These are phyloP conservation scores for Brachionus asplanchnoidis DNA, from an alignment of 1,140 invertebrate genomes.

Conservation along the genomic window DNA sequence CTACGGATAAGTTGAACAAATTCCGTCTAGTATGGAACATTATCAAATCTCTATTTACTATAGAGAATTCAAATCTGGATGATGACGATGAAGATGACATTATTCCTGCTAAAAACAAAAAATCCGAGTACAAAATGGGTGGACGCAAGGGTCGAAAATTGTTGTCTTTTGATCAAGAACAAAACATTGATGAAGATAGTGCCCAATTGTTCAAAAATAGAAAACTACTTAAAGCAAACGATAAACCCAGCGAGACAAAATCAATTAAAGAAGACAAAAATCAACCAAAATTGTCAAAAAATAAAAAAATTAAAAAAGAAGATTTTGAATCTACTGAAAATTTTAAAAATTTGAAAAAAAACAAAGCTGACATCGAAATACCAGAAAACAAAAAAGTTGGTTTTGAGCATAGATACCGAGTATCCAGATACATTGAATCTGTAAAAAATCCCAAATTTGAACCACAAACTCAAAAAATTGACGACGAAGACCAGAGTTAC, in stretches of 20 bases:
- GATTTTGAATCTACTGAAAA: neutral
- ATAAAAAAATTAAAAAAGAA: slow-evolving; percentile 11
- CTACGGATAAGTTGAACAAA: slow-evolving; percentile 5
- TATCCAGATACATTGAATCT: neutral
- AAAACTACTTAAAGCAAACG: neutral
- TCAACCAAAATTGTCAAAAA: neutral
- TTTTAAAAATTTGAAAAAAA: neutral
- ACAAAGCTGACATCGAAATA: neutral
- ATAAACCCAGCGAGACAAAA: neutral
- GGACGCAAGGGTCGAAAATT: slow-evolving; percentile 46
- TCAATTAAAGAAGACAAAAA: neutral
- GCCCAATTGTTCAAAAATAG: neutral
- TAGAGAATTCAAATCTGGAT: neutral
- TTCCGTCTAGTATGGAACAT: slow-evolving; percentile 10
- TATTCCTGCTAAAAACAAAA: neutral
- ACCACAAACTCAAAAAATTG: neutral
- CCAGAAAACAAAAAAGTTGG: neutral
- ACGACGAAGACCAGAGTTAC: neutral
- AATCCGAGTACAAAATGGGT: slow-evolving; percentile 45
- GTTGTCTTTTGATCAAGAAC: slow-evolving; percentile 48
- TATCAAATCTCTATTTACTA: slow-evolving; percentile 13
- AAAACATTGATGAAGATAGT: slow-evolving; percentile 43
- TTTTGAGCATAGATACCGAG: slow-evolving; percentile 16
- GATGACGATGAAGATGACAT: slow-evolving; percentile 14
- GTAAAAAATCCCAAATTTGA: neutral